These are phyloP conservation scores for Phaenicophaeus curvirostris DNA, from an alignment of 2,797 vertebrate species.

Conservation along the genomic window DNA sequence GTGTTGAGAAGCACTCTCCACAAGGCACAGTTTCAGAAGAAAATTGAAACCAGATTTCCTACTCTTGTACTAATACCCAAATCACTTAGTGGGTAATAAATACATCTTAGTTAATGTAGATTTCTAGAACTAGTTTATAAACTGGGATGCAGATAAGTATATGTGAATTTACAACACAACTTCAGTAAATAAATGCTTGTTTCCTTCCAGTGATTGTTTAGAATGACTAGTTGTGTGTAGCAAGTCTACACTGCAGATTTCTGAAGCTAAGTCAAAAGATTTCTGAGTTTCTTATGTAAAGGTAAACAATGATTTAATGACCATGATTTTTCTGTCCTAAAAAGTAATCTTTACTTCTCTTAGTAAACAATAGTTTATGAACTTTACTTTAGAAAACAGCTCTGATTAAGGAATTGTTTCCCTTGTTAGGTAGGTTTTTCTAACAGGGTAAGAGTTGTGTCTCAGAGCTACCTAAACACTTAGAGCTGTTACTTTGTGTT, in stretches of 20 bases:
- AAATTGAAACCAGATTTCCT: not conserved
- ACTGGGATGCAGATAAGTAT: not conserved
- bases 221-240: not conserved
- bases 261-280: not conserved
- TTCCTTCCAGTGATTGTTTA: not conserved
- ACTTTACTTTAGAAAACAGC: not conserved
- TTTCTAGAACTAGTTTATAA: not conserved
- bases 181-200: not conserved
- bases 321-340: fast-evolving
- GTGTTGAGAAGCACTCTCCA: fast-evolving
- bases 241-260: not conserved
- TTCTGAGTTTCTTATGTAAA: not conserved
- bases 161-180: not conserved
- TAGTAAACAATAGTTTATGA: not conserved
- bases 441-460: not conserved
- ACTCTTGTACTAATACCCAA: not conserved
- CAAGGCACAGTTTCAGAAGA: not conserved
- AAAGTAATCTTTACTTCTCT: not conserved
- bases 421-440: not conserved
- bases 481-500: not conserved
- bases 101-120: not conserved
- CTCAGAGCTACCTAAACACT: not conserved
- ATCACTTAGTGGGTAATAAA: not conserved
- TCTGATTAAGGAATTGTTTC: not conserved
- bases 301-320: not conserved